These are phyloP conservation scores for Benitochromis conjunctus DNA, from an alignment of 2,113 vertebrate genomes.

Conservation along the genomic window DNA sequence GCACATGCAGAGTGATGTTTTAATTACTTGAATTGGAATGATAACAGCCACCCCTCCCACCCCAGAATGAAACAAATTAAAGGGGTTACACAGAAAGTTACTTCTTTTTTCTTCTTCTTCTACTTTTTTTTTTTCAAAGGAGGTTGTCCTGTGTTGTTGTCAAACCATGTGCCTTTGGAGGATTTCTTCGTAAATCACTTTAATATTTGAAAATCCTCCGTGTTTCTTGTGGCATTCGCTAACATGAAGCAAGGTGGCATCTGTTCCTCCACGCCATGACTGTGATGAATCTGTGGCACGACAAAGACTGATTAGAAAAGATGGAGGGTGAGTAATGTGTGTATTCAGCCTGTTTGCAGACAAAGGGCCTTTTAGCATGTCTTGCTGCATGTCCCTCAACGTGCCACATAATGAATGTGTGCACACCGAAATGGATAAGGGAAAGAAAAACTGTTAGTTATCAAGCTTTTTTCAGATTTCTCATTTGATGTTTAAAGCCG, in stretches of 20 bases:
- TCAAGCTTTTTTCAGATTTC: conserved; percentile 32
- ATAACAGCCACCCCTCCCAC: conserved; percentile 56
- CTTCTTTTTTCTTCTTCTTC: not conserved
- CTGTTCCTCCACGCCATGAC: not conserved
- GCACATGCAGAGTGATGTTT: conserved; percentile 72
- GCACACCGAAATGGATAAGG: not conserved
- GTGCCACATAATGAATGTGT: conserved; percentile 18
- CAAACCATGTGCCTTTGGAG: conserved; percentile 2
- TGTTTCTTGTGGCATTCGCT: conserved; percentile 27
- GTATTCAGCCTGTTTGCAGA: conserved; percentile 22
- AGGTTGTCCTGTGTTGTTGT: conserved; percentile 21
- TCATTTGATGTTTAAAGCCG: conserved; percentile 42
- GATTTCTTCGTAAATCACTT: conserved; percentile 17
- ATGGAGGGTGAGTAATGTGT: conserved; percentile 27
- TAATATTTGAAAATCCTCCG: not conserved
- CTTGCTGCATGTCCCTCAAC: conserved; percentile 15
- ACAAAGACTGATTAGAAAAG: conserved; percentile 10
- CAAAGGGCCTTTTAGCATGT: conserved; percentile 16
- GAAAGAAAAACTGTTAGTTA: conserved; percentile 25
- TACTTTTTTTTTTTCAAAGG: not conserved
- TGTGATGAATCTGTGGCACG: conserved; percentile 15
- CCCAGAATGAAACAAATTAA: conserved; percentile 65
- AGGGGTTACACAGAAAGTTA: conserved; percentile 49
- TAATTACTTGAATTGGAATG: conserved; percentile 75
- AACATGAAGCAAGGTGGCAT: not conserved